Base-by-base conservation (phyloP, 2,888 invertebrate species). In the Erannis defoliaria region DNA sequence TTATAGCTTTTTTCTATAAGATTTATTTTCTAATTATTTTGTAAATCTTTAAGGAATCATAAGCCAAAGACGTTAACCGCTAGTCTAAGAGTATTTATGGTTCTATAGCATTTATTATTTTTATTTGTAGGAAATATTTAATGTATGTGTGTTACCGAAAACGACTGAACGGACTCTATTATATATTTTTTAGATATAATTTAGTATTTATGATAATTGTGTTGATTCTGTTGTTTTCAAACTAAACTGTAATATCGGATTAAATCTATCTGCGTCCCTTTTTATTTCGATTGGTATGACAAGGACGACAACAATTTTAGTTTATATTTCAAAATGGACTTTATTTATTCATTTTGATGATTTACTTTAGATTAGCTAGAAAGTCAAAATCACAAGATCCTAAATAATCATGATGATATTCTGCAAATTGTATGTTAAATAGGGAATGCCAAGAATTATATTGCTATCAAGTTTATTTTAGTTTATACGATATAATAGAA, bases 21-120 rank as follows among this genome's bases (percentile, higher is more conserved):
- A 40, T 12, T 40, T 37, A n/a, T 33, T 33, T 12, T 33, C 33
- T 33, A 40, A 48, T 58, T 55, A 49, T 59, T 63, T 67, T 33
- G 50, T 56, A 55, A 38, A 54, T 45, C 59, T 62, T 59, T 71
- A 71, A 66, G 70, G 71, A 81, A 88, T 81, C 85, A 78, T 86
- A 85, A 62, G 85, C 92, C 91, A 92, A 92, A 92, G 92, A 90
- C 81, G 74, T 84, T 76, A 77, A 81, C 79, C 73, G 78, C 91
- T 92, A 92, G 91, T 92, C 91, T 88, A 74, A 76, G 77, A 82
- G 76, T 86, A 84, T 86, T 84, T 85, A 84, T 86, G 77, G 75
- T 80, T 65, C 68, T 62, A 49, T 64, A 74, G 88, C 86, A 86
- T 89, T 70, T 70, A 70, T 86, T 85, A 84, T 74, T 35, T 53